Evolutionary conservation across 1,140 invertebrate species (phyloP).

Genomic region (Achroia grisella): DNA sequence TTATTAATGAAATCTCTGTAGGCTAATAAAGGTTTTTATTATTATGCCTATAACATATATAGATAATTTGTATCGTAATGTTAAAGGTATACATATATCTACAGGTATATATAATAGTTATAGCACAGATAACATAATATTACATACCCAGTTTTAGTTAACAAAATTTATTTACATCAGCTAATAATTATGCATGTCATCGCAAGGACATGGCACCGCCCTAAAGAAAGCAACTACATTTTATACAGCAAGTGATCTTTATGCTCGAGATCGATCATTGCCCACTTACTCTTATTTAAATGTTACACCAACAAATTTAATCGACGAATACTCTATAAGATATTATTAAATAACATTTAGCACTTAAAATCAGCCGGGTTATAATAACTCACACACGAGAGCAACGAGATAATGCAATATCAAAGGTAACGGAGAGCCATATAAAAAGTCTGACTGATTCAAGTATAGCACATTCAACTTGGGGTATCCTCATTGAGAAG

Average conservation of each 20-base stretch:
- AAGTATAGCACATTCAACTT: slow-evolving; percentile 52
- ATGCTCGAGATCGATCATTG: slow-evolving; percentile 37
- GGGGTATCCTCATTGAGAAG: slow-evolving; percentile 45
- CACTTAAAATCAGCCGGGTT: slow-evolving; percentile 33
- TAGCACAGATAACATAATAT: too few relatives aligned
- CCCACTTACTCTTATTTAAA: slow-evolving; percentile 29
- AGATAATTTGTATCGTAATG: too few relatives aligned
- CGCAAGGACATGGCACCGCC: slow-evolving; percentile 31
- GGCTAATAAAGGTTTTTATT: too few relatives aligned
- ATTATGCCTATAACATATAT: too few relatives aligned
- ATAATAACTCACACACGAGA: slow-evolving; percentile 22
- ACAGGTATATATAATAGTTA: too few relatives aligned
- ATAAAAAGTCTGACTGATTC: slow-evolving; percentile 44
- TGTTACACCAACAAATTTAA: slow-evolving; percentile 26
- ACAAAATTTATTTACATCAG: not conserved
- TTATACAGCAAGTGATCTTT: slow-evolving; percentile 55
- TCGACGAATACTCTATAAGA: slow-evolving; percentile 8
- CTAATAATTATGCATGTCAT: not conserved
- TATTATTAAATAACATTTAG: slow-evolving; percentile 10
- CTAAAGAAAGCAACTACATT: slow-evolving; percentile 37
- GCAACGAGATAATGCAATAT: slow-evolving; percentile 33
- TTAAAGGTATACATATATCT: too few relatives aligned
- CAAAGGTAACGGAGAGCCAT: slow-evolving; percentile 28
- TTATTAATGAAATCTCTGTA: too few relatives aligned
- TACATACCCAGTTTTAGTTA: not conserved